Base-by-base conservation (phyloP, 2,113 vertebrate species). In the Phocoena sinus region DNA sequence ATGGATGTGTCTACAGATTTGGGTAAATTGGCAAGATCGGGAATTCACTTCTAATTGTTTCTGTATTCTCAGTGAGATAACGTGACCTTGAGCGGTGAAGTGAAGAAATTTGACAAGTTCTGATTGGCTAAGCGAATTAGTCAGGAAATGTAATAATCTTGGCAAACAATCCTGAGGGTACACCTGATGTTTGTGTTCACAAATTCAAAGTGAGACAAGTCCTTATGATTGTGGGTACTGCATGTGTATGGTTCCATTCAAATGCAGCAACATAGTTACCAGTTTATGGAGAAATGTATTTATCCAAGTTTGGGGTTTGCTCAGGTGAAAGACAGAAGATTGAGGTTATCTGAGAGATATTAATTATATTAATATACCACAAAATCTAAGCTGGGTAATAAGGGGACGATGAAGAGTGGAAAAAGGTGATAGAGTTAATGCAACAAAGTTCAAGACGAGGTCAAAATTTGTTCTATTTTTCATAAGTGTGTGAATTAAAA, bases 251-350 rank as follows among this genome's bases (percentile, higher is more conserved):
- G 9, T 63, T 1, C 18, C 50, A 63, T 44, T 91, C 28, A 81
- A 36, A 68, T 56, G 3, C 4, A 68, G 3, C 18, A 38, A 8
- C 0, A 0, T 47, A 71, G 3, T 47, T 71, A 38, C 15, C 23
- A 65, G 13, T n/a, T 73, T 73, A 73, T 44, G 33, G 13, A 85
- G n/a, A 73, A 85, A 93, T 71, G 2, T 2, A 25, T 53, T 56
- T 85, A 36, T 71, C 17, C 6, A 44, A 7, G 6, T 63, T 44
- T 33, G 23, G 18, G 21, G 38, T 26, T 80, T 53, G 7, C 23
- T 65, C 25, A 8, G 13, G 36, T 60, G 8, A 80, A 65, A 3
- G 17, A 36, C 10, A 31, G 13, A 63, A 23, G 28, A 67, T 10
- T 68, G 28, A 50, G 6, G 5, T 87, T 68, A 74, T 41, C 14